Percentiles rank a stretch among this genome's conserved stretches.
These are phyloP conservation scores for Glareola pratincola DNA, from an alignment of 2,113 vertebrate genomes.

Conservation along the genomic window DNA sequence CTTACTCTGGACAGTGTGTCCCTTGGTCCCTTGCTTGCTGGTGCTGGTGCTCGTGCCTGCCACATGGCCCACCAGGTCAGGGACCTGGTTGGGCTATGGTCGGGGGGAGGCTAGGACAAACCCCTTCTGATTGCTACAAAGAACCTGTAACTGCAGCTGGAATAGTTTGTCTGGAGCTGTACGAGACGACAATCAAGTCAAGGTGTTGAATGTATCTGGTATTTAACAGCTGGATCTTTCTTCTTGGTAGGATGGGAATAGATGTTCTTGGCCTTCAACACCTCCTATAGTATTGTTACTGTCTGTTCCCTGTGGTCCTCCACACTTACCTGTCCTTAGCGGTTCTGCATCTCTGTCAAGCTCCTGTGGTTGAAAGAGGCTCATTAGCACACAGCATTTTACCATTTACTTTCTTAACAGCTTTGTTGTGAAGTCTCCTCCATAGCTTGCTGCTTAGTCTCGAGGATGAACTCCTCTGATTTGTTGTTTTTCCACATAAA, in stretches of 20 bases:
- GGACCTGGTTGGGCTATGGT: background rate
- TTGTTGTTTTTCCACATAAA: background rate
- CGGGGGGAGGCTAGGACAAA: background rate
- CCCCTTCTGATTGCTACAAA: background rate
- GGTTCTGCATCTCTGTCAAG: background rate
- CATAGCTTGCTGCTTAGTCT: background rate
- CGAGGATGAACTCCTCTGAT: background rate
- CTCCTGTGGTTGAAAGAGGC: background rate
- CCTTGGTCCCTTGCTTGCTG: background rate
- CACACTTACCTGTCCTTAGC: background rate
- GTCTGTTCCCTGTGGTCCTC: background rate
- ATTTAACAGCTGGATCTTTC: background rate
- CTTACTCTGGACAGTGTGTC: background rate
- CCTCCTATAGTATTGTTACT: rapidly evolving
- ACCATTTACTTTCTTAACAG: background rate
- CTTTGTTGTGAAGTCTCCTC: background rate
- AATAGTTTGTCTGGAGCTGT: background rate
- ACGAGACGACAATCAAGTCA: background rate
- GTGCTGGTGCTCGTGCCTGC: background rate
- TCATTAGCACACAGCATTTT: background rate
- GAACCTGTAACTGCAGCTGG: background rate
- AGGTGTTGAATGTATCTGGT: background rate
- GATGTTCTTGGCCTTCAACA: background rate
- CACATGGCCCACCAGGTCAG: background rate
- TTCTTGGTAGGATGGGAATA: background rate